phyloP scores from a whole-genome alignment of 1,140 invertebrate species.

The Heliothis subflexa region DNA sequence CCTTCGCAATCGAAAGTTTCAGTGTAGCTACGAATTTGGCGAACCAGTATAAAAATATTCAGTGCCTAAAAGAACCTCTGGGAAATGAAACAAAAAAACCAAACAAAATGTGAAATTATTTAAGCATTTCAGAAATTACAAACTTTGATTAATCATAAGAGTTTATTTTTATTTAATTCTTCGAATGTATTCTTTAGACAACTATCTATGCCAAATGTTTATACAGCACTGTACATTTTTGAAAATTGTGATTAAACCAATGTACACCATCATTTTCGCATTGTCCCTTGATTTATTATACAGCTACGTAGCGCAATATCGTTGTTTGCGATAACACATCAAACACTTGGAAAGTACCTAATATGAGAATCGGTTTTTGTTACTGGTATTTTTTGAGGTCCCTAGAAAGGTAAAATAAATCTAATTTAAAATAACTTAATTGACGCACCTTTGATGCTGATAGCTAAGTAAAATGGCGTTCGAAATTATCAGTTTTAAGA shows the following conservation, averaged over 20 bases:
- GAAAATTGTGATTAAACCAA: conserved; percentile 65
- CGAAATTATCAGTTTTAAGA: too few relatives aligned
- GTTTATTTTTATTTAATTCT: conserved; percentile 72
- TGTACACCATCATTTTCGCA: conserved; percentile 51
- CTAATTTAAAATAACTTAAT: too few relatives aligned
- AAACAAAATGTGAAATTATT: conserved; percentile 64
- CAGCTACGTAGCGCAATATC: background rate
- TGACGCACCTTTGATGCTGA: too few relatives aligned
- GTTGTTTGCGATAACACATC: too few relatives aligned
- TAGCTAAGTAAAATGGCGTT: too few relatives aligned
- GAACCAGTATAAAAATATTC: conserved; percentile 62
- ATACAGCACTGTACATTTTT: conserved; percentile 70
- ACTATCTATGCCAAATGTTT: conserved; percentile 81
- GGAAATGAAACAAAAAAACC: conserved; percentile 61
- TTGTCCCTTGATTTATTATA: conserved; percentile 17
- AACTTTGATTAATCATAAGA: conserved; percentile 74
- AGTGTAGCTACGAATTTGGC: conserved; percentile 60
- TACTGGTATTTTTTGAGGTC: too few relatives aligned
- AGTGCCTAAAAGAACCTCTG: conserved; percentile 84
- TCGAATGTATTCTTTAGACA: conserved; percentile 67
- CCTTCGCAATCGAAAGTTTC: conserved; percentile 42
- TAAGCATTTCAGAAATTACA: conserved; percentile 73
- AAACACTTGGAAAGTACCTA: too few relatives aligned
- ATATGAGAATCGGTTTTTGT: too few relatives aligned
- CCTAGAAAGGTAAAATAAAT: too few relatives aligned